A percentile compares a stretch with the other conserved stretches of the same genome.
phyloP scores from a whole-genome alignment of 1,140 invertebrate species.

The Drosophila navojoa region DNA sequence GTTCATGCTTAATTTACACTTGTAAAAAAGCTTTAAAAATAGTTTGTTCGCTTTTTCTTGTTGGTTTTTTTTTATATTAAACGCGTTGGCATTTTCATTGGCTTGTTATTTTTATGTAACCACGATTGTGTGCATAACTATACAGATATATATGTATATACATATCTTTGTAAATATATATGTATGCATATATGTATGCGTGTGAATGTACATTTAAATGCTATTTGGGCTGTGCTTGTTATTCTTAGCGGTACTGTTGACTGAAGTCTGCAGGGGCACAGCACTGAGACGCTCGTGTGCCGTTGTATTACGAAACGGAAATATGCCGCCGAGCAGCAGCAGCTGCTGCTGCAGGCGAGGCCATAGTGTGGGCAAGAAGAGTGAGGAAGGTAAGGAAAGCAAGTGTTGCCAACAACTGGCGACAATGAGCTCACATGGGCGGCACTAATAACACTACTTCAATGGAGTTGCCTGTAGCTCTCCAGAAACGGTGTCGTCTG shows the following conservation, averaged over 20 bases:
- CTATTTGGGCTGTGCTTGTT: conserved; percentile 39
- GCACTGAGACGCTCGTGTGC: conserved; percentile 21
- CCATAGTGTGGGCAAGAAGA: neutral
- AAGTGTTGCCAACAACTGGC: conserved; percentile 17
- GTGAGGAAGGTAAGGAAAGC: too few relatives aligned
- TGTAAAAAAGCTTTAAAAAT: conserved; percentile 44
- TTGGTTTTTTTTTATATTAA: conserved; percentile 1
- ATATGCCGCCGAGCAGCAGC: conserved; percentile 44
- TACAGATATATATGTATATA: neutral
- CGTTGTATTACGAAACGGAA: conserved; percentile 78
- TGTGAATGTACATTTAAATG: conserved; percentile 30
- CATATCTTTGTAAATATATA: neutral
- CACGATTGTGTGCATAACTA: conserved; percentile 37
- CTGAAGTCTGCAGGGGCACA: neutral
- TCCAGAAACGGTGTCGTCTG: neutral
- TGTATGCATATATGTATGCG: neutral
- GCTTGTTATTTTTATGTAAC: conserved; percentile 65
- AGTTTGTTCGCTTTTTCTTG: conserved; percentile 1
- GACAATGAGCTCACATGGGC: conserved; percentile 68
- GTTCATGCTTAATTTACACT: conserved; percentile 44
- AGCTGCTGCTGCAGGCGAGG: conserved; percentile 11
- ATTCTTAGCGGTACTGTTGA: conserved; percentile 24
- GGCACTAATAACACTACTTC: conserved; percentile 71
- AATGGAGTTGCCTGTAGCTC: conserved; percentile 35
- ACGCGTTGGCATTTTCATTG: conserved; percentile 18